Base-by-base conservation (phyloP, 2,113 vertebrate species). In the Clarias macrocephalus region DNA sequence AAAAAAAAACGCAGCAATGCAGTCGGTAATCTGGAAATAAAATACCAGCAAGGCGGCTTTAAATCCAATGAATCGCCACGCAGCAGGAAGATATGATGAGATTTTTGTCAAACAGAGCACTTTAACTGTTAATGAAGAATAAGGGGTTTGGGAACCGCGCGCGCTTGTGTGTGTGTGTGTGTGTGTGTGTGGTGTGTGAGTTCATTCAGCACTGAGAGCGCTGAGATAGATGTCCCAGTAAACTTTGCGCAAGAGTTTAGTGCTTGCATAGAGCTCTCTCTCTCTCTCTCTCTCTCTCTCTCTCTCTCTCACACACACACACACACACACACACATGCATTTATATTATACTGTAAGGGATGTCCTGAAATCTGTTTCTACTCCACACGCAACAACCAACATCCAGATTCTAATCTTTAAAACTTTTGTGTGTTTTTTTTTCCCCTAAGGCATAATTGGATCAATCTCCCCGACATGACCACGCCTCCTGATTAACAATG, bases 311-410 rank as follows among this genome's bases (percentile, higher is more conserved):
- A 76, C 75, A 54, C 73, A n/a, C 75, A 25, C 72, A 76, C 73
- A 76, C 73, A 76, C 42, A n/a, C 73, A n/a, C 73, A 76, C 73
- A 77, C 48, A 77, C 48, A 77, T 48, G 37, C 30, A 72, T 16
- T 30, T 33, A 18, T 33, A 18, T 68, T 28, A 37, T 37, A 37
- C 15, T 30, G 66, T 30, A 28, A 30, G 65, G 16, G 28, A 33
- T 18, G 33, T 30, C 15, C 28, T 30, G 13, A 72, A 72, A 48
- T 2, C 9, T 25, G 37, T 75, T 48, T 25, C 12, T 37, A 54
- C 28, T 54, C 42, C 9, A 23, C 72, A 54, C 18, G n/a, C 21
- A 10, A 13, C 11, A 10, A n/a, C 13, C 37, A 76, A 3, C 73
- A n/a, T 54, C n/a, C 12, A 33, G 12, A 10, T 13, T 33, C 10